These are phyloP conservation scores for Scolanthus callimorphus DNA, from an alignment of 92 coral and sea anemone genomes.

Conservation along the genomic window DNA sequence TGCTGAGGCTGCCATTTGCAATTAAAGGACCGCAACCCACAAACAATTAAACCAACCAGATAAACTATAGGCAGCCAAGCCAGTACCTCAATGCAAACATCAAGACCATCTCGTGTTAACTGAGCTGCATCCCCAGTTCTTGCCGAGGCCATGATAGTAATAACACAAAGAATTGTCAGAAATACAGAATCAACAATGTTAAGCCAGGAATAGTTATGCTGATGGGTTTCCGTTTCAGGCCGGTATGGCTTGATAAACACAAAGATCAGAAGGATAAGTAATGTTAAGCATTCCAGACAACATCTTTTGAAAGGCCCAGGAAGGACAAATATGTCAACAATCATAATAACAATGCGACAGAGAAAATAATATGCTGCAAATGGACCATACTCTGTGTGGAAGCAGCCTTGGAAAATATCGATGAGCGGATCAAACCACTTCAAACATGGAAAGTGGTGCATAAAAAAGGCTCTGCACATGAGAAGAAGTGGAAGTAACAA, in stretches of 20 bases:
- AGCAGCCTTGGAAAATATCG: constrained; percentile 75
- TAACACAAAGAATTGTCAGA: constrained; percentile 61
- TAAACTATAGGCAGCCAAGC: constrained; percentile 85
- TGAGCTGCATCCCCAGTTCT: constrained; percentile 43
- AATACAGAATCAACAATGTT: constrained; percentile 82
- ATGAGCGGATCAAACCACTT: constrained; percentile 56
- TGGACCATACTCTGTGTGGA: constrained; percentile 49
- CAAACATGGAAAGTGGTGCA: constrained; percentile 24
- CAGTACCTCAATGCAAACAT: constrained; percentile 23
- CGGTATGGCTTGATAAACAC: constrained; percentile 72
- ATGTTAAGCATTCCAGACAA: constrained; percentile 46
- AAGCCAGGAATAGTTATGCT: constrained; percentile 43
- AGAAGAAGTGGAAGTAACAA: constrained; percentile 60
- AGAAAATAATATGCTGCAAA: constrained; percentile 91
- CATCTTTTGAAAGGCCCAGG: constrained; percentile 54
- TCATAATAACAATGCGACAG: constrained; percentile 66
- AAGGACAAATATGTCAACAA: constrained; percentile 39
- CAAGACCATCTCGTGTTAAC: constrained; percentile 18
- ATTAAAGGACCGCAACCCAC: constrained; percentile 1
- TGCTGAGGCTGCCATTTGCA: too few species aligned
- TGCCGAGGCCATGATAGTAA: constrained; percentile 56
- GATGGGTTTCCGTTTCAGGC: constrained; percentile 1
- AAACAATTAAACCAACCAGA: constrained; percentile 35
- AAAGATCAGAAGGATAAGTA: constrained; percentile 49
- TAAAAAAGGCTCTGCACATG: constrained; percentile 62